These are phyloP conservation scores for Rhynchonycteris naso DNA, from an alignment of 2,797 vertebrate genomes.

Conservation along the genomic window DNA sequence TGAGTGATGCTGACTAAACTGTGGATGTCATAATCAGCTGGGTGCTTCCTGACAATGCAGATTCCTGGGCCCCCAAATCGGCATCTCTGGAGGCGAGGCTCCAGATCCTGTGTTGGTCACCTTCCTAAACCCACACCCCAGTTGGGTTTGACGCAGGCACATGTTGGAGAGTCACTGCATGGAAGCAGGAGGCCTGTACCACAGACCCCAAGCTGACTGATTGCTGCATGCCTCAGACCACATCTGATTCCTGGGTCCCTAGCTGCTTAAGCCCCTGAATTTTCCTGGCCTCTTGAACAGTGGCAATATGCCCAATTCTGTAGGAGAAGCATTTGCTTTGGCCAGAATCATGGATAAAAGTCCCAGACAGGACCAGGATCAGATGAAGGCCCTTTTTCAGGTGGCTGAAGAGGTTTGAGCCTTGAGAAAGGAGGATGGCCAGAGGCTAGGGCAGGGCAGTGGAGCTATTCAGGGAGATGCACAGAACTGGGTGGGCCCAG, in stretches of 20 bases:
- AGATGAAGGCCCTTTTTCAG: neutral
- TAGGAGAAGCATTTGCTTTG: neutral
- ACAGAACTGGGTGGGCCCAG: neutral
- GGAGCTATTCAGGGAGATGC: neutral
- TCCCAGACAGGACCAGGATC: neutral
- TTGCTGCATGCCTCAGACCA: accelerated
- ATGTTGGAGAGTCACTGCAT: neutral
- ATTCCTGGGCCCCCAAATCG: too few relatives aligned
- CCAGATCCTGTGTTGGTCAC: neutral
- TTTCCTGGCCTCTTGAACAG: neutral
- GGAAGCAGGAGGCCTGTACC: neutral
- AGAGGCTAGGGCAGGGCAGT: too few relatives aligned
- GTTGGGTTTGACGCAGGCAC: neutral
- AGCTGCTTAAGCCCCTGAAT: neutral
- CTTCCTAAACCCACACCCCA: neutral
- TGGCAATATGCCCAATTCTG: neutral
- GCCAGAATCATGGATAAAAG: neutral
- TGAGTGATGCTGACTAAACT: neutral
- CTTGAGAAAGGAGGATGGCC: neutral
- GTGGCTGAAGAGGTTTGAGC: neutral
- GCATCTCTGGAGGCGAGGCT: neutral
- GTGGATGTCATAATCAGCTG: neutral
- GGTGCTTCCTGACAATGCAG: neutral
- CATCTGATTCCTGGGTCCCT: neutral
- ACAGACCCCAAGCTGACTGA: neutral